phyloP scores from a whole-genome alignment of 2,113 vertebrate species.

The Caretta caretta region DNA sequence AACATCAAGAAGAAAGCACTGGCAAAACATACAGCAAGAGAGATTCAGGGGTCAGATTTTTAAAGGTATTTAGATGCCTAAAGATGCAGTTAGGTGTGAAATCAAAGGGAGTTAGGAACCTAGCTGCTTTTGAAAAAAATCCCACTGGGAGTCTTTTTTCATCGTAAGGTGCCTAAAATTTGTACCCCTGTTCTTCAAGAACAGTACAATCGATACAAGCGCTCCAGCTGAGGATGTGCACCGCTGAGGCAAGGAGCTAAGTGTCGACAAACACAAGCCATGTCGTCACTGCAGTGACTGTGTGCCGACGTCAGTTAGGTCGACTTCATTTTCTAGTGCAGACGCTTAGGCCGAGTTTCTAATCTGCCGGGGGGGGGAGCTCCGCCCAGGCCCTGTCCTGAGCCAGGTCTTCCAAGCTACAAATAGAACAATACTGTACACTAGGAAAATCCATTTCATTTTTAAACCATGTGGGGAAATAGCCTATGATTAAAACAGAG shows the following conservation, averaged over 20 bases:
- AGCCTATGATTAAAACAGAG: background rate
- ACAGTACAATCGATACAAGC: too few relatives aligned
- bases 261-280: too few relatives aligned
- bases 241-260: too few relatives aligned
- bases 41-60: background rate
- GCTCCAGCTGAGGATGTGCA: too few relatives aligned
- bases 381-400: background rate
- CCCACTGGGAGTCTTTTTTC: background rate
- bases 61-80: background rate
- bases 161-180: rapidly evolving
- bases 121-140: background rate
- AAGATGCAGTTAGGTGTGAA: background rate
- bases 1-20: background rate
- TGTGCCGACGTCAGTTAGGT: too few relatives aligned
- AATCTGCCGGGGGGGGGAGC: too few relatives aligned
- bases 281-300: too few relatives aligned
- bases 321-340: background rate
- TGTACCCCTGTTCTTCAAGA: background rate
- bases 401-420: background rate
- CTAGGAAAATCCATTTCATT: background rate
- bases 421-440: background rate
- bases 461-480: background rate
- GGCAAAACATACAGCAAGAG: background rate
- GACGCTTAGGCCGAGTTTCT: too few relatives aligned
- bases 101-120: background rate